Evolutionary conservation across 2,113 vertebrate species (phyloP).

Genomic region (Zosterops japonicus): DNA sequence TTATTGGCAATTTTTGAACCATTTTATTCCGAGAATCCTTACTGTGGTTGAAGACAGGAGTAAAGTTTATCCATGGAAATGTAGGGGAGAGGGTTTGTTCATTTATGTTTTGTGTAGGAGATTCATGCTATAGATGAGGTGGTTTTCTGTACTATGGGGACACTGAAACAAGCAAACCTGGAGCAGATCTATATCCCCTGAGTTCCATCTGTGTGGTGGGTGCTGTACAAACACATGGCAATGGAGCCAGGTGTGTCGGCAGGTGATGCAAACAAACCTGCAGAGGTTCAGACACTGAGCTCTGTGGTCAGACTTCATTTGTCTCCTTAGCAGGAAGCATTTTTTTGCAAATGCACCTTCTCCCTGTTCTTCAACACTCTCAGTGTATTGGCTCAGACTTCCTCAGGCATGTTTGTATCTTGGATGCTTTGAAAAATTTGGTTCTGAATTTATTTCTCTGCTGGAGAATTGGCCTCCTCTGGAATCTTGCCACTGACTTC

Average conservation of each 20-base stretch:
- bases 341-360: not conserved
- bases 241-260: not conserved
- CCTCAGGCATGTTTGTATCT: not conserved
- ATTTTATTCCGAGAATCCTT: not conserved
- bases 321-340: not conserved
- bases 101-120: not conserved
- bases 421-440: not conserved
- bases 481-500: not conserved
- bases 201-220: not conserved
- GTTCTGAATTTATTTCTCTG: not conserved
- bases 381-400: not conserved
- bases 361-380: not conserved
- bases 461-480: not conserved
- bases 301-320: not conserved
- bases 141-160: not conserved
- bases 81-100: not conserved
- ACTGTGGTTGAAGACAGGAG: not conserved
- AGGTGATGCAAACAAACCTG: not conserved
- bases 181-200: not conserved
- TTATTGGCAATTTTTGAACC: not conserved
- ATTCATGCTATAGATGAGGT: not conserved
- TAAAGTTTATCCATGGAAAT: not conserved
- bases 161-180: not conserved
- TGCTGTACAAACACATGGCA: rapidly evolving
- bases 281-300: not conserved